phyloP scores from a whole-genome alignment of 2,888 invertebrate species.

The Beris chalybata region DNA sequence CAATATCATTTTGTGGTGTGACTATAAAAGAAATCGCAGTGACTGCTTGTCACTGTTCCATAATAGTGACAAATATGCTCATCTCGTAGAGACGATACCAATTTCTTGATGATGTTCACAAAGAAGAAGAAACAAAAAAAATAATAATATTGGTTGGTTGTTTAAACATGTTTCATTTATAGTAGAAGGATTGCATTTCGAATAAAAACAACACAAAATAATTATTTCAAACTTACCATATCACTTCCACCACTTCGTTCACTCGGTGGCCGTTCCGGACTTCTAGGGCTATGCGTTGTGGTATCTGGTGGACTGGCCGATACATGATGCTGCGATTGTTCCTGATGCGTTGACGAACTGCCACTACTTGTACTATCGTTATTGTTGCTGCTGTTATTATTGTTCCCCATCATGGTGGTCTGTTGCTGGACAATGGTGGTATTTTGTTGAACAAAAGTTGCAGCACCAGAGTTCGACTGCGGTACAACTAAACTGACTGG shows the following conservation, averaged over 20 bases:
- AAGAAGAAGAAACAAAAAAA: slow-evolving; percentile 21
- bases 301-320: slow-evolving; percentile 79
- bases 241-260: slow-evolving; percentile 56
- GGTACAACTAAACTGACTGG: slow-evolving; percentile 56
- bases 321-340: slow-evolving; percentile 46
- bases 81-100: background rate
- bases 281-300: slow-evolving; percentile 80
- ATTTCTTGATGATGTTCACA: slow-evolving; percentile 4
- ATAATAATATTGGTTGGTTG: background rate
- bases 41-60: background rate
- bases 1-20: no score
- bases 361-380: slow-evolving; percentile 42
- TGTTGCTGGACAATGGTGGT: slow-evolving; percentile 83
- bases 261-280: slow-evolving; percentile 58
- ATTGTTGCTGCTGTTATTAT: slow-evolving; percentile 39
- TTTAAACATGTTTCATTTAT: slow-evolving; percentile 3
- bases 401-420: slow-evolving; percentile 34
- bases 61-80: slow-evolving; percentile 1
- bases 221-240: slow-evolving; percentile 47
- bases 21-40: no score
- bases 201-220: no score
- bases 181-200: background rate
- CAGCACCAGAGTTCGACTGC: slow-evolving; percentile 49
- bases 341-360: slow-evolving; percentile 44
- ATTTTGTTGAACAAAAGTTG: slow-evolving; percentile 77